Evolutionary conservation across 1,140 invertebrate species (phyloP).

Genomic region (Megathymus violae): DNA sequence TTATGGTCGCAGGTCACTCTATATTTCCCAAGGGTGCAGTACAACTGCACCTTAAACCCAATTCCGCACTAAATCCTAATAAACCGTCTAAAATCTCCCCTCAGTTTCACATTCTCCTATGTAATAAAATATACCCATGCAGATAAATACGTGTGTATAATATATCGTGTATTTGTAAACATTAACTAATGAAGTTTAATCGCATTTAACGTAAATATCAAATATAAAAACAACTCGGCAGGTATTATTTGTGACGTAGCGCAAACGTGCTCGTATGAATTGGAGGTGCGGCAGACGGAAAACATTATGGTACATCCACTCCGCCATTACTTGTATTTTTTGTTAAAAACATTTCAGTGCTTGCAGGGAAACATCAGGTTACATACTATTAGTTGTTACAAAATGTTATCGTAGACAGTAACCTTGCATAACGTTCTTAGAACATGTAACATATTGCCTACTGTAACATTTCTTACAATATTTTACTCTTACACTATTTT

Average conservation of each 20-base stretch:
- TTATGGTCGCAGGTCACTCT: slow-evolving; percentile 43
- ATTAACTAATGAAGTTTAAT: slow-evolving; percentile 12
- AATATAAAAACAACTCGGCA: slow-evolving; percentile 10
- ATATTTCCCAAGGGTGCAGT: slow-evolving; percentile 64
- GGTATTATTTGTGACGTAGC: slow-evolving; percentile 2
- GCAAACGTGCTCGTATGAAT: slow-evolving; percentile 22
- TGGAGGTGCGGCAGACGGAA: slow-evolving; percentile 23
- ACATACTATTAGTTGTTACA: too few relatives aligned
- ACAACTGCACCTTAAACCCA: slow-evolving; percentile 61
- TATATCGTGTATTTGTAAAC: slow-evolving; percentile 22
- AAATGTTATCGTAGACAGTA: too few relatives aligned
- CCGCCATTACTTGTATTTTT: too few relatives aligned
- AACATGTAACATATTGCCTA: too few relatives aligned
- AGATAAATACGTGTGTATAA: slow-evolving; percentile 33
- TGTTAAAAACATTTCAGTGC: too few relatives aligned
- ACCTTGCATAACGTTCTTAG: too few relatives aligned
- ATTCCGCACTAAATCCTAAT: slow-evolving; percentile 70
- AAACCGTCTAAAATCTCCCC: slow-evolving; percentile 51
- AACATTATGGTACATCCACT: slow-evolving; percentile 1
- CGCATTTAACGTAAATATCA: slow-evolving; percentile 22
- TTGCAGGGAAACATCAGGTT: too few relatives aligned
- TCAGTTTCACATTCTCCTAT: slow-evolving; percentile 46
- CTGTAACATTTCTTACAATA: too few relatives aligned
- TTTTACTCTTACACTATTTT: too few relatives aligned
- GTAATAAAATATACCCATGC: slow-evolving; percentile 56